Conservation (phyloP, 2,113 vertebrate species). For the Sinocyclocheilus grahami region DNA sequence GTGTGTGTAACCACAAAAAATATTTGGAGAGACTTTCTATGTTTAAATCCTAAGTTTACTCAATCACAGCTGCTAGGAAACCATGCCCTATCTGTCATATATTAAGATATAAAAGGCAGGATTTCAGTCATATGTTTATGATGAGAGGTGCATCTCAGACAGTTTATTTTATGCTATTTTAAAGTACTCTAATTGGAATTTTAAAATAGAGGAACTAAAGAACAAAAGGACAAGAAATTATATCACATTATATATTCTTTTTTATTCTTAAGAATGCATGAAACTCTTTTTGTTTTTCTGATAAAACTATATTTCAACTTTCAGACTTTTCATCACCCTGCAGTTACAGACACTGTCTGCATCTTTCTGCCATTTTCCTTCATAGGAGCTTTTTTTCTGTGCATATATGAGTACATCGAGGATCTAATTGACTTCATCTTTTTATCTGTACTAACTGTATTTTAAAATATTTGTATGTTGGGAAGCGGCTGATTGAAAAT, state of each 20-base stretch:
- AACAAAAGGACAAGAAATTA: background rate
- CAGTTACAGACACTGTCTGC: background rate
- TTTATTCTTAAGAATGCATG: background rate
- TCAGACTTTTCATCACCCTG: background rate
- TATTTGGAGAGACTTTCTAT: background rate
- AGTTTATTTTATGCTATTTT: no score
- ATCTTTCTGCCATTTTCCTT: slow-evolving; percentile 32
- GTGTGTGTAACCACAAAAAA: no score
- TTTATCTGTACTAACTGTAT: background rate
- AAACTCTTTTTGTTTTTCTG: slow-evolving; percentile 15
- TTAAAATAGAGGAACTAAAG: background rate
- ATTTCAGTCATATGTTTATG: background rate
- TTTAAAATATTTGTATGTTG: background rate
- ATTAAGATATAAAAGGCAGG: background rate
- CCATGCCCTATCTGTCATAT: background rate
- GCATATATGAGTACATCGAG: background rate
- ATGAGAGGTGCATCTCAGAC: background rate
- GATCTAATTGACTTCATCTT: background rate
- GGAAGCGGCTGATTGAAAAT: background rate
- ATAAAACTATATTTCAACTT: slow-evolving; percentile 9
- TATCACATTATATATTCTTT: background rate
- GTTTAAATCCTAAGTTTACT: no score
- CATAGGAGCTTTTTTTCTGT: background rate
- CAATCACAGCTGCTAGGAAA: background rate
- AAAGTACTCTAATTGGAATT: background rate